Evolutionary conservation across 1,140 invertebrate genomes (phyloP), one percentile per base, ranked within the genome.

Genomic region (Bathynomus jamesi): DNA sequence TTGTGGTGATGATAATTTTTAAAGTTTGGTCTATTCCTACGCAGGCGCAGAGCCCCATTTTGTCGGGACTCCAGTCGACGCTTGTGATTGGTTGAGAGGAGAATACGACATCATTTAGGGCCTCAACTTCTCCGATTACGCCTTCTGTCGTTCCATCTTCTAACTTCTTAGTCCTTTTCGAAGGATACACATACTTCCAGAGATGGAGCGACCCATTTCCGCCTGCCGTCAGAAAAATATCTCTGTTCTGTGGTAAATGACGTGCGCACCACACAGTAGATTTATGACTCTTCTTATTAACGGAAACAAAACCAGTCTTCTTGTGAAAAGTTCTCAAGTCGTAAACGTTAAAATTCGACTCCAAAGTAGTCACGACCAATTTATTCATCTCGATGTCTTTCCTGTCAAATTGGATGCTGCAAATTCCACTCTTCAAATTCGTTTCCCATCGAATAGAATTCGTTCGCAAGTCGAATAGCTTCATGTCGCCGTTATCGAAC

Each of bases 381-480:
- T 98, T 98, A 80, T 98, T 98, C 93, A 97, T 97, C 71, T 87
- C 84, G 78, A 97, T 97, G 80, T 97, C 94, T 80, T 91, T 92
- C 28, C 95, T 84, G 82, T 98, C 95, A 84, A 98, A 98, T 82
- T 98, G 93, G 13, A 95, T 62, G 67, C 86, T 86, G 79, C 95
- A 96, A 7, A 97, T 91, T 72, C 95, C 96, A 87, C 96, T 97
- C 80, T 92, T 94, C 2, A 97, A 81, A 82, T 96, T 96, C 30
- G 89, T 90, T 81, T 97, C 94, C 94, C 94, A 98, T 78, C 87
- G 83, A 0, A 96, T 79, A 4, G 86, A 84, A 89, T 96, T 93
- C 13, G 86, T 87, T 76, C 88, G 86, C n/a, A 98, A 83, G 84
- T 98, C 94, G 82, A 96, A 98, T 81, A 98, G 87, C 84, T 98